These are phyloP conservation scores for Porites australiensis DNA, from an alignment of 64 coral and sea anemone species.

Conservation along the genomic window DNA sequence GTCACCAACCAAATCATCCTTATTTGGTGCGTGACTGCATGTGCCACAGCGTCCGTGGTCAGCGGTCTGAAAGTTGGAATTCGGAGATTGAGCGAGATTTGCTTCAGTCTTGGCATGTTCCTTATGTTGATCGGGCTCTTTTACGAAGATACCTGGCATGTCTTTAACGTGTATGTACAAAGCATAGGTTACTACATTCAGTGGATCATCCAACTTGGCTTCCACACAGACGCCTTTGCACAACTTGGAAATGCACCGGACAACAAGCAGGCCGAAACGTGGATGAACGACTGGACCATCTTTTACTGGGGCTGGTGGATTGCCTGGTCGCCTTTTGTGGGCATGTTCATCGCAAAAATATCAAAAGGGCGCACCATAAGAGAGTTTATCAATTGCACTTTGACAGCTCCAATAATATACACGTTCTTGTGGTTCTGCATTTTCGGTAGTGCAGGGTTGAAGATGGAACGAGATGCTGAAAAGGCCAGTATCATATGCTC, in stretches of 20 bases:
- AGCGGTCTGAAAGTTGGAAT: conserved; percentile 73
- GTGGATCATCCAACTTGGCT: conserved; percentile 68
- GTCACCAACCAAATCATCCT: conserved; percentile 50
- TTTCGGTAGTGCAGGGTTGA: conserved; percentile 57
- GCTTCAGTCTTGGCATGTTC: conserved; percentile 64
- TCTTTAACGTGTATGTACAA: conserved; percentile 70
- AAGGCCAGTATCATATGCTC: neutral
- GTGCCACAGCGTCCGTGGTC: conserved; percentile 56
- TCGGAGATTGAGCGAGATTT: conserved; percentile 69
- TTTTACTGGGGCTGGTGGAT: conserved; percentile 88
- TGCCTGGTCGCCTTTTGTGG: conserved; percentile 69
- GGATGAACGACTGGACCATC: conserved; percentile 76
- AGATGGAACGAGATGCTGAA: conserved; percentile 61
- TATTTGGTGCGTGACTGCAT: conserved; percentile 65
- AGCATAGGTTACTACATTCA: conserved; percentile 59
- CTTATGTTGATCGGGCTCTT: conserved; percentile 45
- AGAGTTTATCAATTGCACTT: conserved; percentile 52
- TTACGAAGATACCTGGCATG: conserved; percentile 53
- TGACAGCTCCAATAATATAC: conserved; percentile 62
- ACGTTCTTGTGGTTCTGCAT: conserved; percentile 70
- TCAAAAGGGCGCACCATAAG: conserved; percentile 67
- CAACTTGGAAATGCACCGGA: conserved; percentile 71
- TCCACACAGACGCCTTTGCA: conserved; percentile 80
- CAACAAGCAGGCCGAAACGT: conserved; percentile 16
- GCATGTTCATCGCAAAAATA: conserved; percentile 69